Evolutionary conservation across 2,888 invertebrate genomes (phyloP), one percentile per base, ranked within the genome.

Genomic region (Drosophila prostipennis): DNA sequence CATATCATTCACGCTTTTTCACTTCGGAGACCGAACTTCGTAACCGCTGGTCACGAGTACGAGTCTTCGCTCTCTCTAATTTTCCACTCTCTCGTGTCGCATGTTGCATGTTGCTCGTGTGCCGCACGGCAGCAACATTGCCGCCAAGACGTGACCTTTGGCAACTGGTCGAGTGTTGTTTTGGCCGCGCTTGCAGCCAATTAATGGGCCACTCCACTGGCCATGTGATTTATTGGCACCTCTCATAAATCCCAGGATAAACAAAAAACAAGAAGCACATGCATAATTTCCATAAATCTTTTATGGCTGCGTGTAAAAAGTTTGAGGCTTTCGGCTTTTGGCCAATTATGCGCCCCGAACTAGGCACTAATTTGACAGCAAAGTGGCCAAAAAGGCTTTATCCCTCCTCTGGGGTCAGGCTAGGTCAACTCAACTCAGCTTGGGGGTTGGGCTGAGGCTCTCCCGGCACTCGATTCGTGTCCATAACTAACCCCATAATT

Each of bases 211-310:
- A 83, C 80, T 48, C 42, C 23, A 23, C 23, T 23, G 3, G 52
- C 37, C 55, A 57, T 37, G 60, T 87, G 89, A 82, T 82, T 82
- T 88, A 82, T 89, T 74, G 78, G 81, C 74, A 65, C 54, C 67
- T 42, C 68, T 80, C 89, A 89, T 89, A 83, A 89, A 87, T 89
- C 76, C 80, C 78, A 19, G 55, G 83, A 86, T 82, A 79, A 86
- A 79, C 80, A 77, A 78, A 70, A 71, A 83, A 77, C 87, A 77
- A 78, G 68, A 71, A 83, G 75, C 87, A 87, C 83, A 84, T 84
- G 89, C 83, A 89, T 89, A 80, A 83, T 84, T 84, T 84, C 89
- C 83, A 84, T 84, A 84, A 84, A 84, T 84, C 89, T 84, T 87
- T 84, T 76, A 78, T 78, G 77, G 70, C 73, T 58, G 75, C 68